Evolutionary conservation across 2,888 invertebrate species (phyloP).

Genomic region (Zeuzera pyrina): DNA sequence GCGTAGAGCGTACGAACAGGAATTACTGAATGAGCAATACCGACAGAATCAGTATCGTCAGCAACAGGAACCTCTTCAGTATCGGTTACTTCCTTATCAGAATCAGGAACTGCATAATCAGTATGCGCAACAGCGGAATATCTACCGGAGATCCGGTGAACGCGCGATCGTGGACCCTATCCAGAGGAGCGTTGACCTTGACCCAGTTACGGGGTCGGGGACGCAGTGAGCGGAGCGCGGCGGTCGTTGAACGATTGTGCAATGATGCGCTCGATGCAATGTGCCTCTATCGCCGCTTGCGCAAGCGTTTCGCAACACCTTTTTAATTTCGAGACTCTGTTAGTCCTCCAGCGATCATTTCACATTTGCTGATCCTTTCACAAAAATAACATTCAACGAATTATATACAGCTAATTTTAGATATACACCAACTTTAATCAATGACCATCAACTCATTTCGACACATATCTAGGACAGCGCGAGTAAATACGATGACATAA

Average conservation of each 20-base stretch:
- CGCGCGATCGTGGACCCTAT: constrained; percentile 20
- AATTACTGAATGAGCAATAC: constrained; percentile 23
- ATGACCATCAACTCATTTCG: too few relatives aligned
- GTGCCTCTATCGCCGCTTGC: constrained; percentile 2
- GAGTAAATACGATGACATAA: too few relatives aligned
- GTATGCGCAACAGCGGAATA: constrained; percentile 26
- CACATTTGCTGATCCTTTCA: neutral
- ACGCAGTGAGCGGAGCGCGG: constrained; percentile 23
- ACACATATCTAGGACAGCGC: too few relatives aligned
- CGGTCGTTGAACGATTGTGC: constrained; percentile 24
- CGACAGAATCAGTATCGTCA: constrained; percentile 23
- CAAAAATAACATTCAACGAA: neutral
- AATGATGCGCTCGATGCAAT: constrained; percentile 25
- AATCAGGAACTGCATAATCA: constrained; percentile 19
- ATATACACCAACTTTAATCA: too few relatives aligned
- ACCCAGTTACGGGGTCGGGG: constrained; percentile 39
- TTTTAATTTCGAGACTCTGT: neutral
- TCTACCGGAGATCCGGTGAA: constrained; percentile 17
- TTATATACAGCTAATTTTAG: too few relatives aligned
- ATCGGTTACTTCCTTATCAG: constrained; percentile 29
- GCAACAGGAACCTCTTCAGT: constrained; percentile 30
- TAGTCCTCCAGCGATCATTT: neutral
- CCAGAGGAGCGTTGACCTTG: constrained; percentile 51
- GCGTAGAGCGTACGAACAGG: constrained; percentile 19
- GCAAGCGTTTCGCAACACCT: constrained; percentile 3